A percentile compares a stretch with the other conserved stretches of the same genome.
These are phyloP conservation scores for Nestor notabilis DNA, from an alignment of 2,113 vertebrate genomes.

Conservation along the genomic window DNA sequence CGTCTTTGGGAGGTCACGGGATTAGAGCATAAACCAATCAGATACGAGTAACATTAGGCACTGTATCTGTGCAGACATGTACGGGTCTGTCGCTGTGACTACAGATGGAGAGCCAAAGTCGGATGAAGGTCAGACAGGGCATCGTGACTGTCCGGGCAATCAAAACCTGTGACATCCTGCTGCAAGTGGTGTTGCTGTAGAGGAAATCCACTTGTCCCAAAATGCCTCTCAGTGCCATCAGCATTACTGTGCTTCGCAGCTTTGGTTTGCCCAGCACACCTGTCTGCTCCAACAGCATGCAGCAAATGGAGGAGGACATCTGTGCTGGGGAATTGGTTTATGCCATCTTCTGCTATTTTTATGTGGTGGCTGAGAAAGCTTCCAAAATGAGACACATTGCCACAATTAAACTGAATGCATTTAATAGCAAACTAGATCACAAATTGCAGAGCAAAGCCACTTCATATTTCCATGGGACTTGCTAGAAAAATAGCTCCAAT, in stretches of 20 bases:
- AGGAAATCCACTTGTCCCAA: background rate
- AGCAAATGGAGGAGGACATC: slow-evolving; percentile 43
- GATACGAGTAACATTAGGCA: background rate
- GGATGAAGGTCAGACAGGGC: background rate
- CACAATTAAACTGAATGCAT: background rate
- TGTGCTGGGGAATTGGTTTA: slow-evolving; percentile 28
- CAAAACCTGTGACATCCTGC: background rate
- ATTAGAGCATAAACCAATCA: background rate
- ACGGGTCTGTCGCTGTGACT: background rate
- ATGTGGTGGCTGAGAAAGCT: slow-evolving; percentile 12
- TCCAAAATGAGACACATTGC: background rate
- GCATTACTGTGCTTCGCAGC: rapidly evolving
- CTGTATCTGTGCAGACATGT: background rate
- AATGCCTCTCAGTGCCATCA: background rate
- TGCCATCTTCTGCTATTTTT: slow-evolving; percentile 50
- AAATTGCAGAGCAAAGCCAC: slow-evolving; percentile 52
- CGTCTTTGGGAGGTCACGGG: background rate
- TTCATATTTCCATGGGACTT: slow-evolving; percentile 42
- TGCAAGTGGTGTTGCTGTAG: background rate
- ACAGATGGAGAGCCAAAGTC: background rate
- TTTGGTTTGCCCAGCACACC: background rate
- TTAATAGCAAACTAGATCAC: background rate
- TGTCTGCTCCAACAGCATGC: background rate
- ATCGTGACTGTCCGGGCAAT: rapidly evolving
- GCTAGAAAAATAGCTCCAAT: slow-evolving; percentile 53